Percentiles rank a stretch among this genome's conserved stretches.
These are phyloP conservation scores for Chinchilla lanigera DNA, from an alignment of 2,113 vertebrate species.

Conservation along the genomic window DNA sequence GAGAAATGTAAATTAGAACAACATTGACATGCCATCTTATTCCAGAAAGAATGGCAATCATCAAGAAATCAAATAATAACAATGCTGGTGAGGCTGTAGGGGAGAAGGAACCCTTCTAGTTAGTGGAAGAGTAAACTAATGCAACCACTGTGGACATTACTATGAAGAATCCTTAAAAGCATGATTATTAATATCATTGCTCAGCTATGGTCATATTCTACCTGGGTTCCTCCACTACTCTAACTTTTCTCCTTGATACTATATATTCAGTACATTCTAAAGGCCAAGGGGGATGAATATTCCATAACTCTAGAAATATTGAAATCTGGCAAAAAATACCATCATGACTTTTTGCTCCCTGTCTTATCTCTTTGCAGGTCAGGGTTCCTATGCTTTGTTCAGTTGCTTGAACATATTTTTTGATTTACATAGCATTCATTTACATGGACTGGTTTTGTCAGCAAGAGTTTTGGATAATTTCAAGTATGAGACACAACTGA, in stretches of 20 bases:
- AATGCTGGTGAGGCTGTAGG: background rate
- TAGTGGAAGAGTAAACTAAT: background rate
- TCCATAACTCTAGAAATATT: background rate
- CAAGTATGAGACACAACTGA: background rate
- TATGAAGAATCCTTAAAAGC: background rate
- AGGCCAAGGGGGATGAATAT: background rate
- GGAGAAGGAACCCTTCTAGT: background rate
- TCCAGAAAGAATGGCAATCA: background rate
- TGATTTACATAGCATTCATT: background rate
- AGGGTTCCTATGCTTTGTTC: background rate
- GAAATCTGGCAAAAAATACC: background rate
- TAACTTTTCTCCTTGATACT: background rate
- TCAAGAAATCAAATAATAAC: background rate
- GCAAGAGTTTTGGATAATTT: background rate
- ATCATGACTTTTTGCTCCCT: background rate
- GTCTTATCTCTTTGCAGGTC: fast-evolving
- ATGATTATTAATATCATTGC: background rate
- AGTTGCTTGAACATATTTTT: background rate
- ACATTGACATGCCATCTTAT: background rate
- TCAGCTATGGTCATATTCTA: fast-evolving
- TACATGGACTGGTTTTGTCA: background rate
- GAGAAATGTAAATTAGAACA: background rate
- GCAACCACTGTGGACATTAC: background rate
- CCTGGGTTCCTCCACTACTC: background rate
- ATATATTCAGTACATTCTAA: background rate